Percentiles rank a stretch among this genome's conserved stretches.
Conservation (phyloP, 2,113 vertebrate genomes). For the Corynorhinus townsendii region DNA sequence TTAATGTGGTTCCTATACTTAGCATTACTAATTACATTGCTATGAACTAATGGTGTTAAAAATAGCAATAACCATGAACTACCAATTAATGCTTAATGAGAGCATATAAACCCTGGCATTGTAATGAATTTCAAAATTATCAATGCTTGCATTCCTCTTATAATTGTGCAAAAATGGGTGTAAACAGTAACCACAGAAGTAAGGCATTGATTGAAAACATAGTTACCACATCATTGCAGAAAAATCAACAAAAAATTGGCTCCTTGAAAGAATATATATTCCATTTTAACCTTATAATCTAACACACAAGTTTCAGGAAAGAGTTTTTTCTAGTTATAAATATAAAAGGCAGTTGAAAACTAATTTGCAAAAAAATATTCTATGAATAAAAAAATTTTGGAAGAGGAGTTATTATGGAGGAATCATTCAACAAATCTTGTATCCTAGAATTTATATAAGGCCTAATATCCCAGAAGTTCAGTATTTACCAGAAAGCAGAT, state of each 20-base stretch:
- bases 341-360: background rate
- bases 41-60: slow-evolving; percentile 90
- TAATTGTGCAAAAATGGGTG: slow-evolving; percentile 75
- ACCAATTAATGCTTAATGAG: slow-evolving; percentile 91
- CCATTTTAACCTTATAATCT: background rate
- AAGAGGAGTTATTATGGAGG: background rate
- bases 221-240: slow-evolving; percentile 45
- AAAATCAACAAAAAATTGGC: slow-evolving; percentile 31
- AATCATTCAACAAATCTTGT: background rate
- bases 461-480: background rate
- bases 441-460: background rate
- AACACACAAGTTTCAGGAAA: background rate
- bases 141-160: slow-evolving; percentile 77
- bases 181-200: slow-evolving; percentile 66
- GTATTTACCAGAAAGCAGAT: background rate
- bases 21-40: slow-evolving; percentile 89
- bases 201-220: slow-evolving; percentile 66
- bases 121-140: slow-evolving; percentile 89
- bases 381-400: background rate
- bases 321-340: background rate
- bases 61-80: slow-evolving; percentile 90
- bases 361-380: background rate
- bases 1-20: slow-evolving; percentile 90
- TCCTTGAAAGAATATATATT: background rate
- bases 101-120: slow-evolving; percentile 86